Evolutionary conservation across 2,113 vertebrate species (phyloP).

Genomic region (Columbina picui): DNA sequence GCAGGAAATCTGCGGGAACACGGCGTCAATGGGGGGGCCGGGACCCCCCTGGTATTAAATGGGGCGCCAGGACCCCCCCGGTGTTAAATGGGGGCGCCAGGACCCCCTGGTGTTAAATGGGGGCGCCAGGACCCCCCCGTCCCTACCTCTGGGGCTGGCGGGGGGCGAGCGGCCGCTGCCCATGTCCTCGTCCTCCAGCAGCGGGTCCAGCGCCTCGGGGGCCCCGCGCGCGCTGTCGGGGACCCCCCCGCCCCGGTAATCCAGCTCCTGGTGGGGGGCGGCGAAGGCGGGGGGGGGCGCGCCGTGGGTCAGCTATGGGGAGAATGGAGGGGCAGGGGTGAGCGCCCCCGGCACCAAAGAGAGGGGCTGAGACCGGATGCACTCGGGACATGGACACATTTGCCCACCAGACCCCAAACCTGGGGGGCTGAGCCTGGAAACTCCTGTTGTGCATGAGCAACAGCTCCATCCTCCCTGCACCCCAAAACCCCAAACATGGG

Average conservation of each 20-base stretch:
- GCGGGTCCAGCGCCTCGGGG: conserved; percentile 62
- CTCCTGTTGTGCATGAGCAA: too few species aligned
- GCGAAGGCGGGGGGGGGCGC: conserved; percentile 58
- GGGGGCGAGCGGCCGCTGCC: conserved; percentile 58
- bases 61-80: too few species aligned
- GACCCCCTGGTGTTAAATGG: too few species aligned
- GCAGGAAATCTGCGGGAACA: conserved; percentile 74
- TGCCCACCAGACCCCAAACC: background rate
- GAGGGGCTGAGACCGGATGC: background rate
- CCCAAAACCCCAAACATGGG: too few species aligned
- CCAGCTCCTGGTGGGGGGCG: conserved; percentile 51
- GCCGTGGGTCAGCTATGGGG: background rate
- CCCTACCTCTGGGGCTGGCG: conserved; percentile 75
- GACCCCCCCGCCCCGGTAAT: conserved; percentile 16
- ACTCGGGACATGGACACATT: background rate
- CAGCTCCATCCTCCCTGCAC: too few species aligned
- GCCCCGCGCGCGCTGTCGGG: too few species aligned
- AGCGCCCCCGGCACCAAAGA: background rate
- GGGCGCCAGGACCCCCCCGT: too few species aligned
- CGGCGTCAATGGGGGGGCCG: too few species aligned
- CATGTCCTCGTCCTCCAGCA: conserved; percentile 76
- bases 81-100: too few species aligned
- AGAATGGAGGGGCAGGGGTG: too few species aligned
- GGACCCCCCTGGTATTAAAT: too few species aligned
- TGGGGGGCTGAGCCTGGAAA: background rate